Conservation (phyloP, 2,888 invertebrate species). For the Linnaemya vulpina region DNA sequence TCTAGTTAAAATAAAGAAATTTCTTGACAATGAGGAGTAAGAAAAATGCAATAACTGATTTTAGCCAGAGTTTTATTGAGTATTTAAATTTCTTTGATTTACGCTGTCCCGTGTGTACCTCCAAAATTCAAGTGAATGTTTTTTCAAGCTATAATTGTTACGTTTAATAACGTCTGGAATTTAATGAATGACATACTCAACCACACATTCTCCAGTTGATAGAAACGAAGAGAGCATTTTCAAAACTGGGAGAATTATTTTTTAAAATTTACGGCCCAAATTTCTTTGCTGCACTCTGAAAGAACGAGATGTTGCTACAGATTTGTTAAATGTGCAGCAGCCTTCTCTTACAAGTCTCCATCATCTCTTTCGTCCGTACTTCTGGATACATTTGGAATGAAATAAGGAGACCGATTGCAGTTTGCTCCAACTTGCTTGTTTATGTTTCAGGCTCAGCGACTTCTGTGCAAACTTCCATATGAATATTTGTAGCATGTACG, state of each 20-base stretch:
- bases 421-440: background rate
- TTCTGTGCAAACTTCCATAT: conserved; percentile 16
- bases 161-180: too few relatives aligned
- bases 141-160: too few relatives aligned
- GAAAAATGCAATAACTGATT: too few relatives aligned
- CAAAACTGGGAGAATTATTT: background rate
- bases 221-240: too few relatives aligned
- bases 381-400: background rate
- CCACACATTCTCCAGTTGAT: too few relatives aligned
- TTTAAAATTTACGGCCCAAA: background rate
- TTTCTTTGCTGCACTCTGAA: background rate
- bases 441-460: background rate
- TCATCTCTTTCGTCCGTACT: conserved; percentile 1
- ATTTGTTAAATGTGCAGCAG: background rate
- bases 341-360: conserved; percentile 1
- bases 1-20: too few relatives aligned
- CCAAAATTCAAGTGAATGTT: too few relatives aligned
- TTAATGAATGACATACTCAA: too few relatives aligned
- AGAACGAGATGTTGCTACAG: conserved; percentile 11
- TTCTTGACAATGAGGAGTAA: too few relatives aligned
- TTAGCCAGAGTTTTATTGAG: too few relatives aligned
- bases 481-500: background rate
- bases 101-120: too few relatives aligned
- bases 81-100: too few relatives aligned
- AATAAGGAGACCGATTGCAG: conserved; percentile 8